Base-by-base conservation (phyloP, 2,113 vertebrate species). In the Hyaena hyaena region DNA sequence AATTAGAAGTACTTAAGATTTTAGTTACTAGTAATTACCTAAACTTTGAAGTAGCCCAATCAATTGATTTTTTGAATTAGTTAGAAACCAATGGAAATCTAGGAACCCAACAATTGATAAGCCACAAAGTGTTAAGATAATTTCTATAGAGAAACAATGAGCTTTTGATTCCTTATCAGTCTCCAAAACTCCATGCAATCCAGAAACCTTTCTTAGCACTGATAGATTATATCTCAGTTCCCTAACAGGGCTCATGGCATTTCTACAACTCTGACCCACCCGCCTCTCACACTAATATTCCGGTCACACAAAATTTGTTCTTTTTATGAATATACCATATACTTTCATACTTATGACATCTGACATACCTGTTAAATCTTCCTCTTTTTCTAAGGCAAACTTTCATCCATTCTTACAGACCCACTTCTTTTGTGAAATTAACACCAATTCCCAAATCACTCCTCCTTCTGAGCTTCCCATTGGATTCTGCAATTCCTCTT, bases 61-160 rank as follows among this genome's bases (percentile, higher is more conserved):
- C 80, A 58, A 35, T 74, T 45, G 5, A 93, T 71, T 73, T 93
- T 81, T 80, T 19, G 33, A 93, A 95, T 58, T 97, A 43, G 55
- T 90, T 87, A 43, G 33, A 90, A 94, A 88, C 24, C n/a, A 96
- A 89, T 66, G 33, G 88, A 86, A 86, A 82, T 92, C 45, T 93
- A 35, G 90, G 94, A 96, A 63, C 11, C 10, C 11, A 48, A n/a
- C 11, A 85, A 83, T 12, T 66, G 53, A 71, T 82, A 65, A 94
- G 17, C 35, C 43, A 85, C 35, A 74, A 76, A 95, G 21, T 17
- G 23, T 68, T 81, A 80, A 76, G 58, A 55, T 73, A 87, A 61
- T n/a, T 53, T 92, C 31, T 91, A 39, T 65, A 48, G 31, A 33
- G 4, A 81, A 85, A 35, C 81, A 96, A 95, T 43, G 71, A 92